These are phyloP conservation scores for Andrena dorsata DNA, from an alignment of 2,888 invertebrate genomes.

Conservation along the genomic window DNA sequence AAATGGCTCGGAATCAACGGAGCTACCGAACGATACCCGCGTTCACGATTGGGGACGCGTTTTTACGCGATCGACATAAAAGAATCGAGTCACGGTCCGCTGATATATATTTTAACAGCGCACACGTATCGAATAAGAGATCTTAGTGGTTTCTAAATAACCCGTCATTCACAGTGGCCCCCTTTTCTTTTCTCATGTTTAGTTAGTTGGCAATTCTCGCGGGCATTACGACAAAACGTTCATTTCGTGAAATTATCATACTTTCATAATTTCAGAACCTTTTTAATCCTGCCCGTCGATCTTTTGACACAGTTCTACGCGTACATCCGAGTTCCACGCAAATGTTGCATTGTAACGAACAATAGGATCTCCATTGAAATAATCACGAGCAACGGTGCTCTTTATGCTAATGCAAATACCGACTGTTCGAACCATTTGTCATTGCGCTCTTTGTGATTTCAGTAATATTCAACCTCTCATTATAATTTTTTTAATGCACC, in stretches of 20 bases:
- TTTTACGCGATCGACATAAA: slow-evolving; percentile 30
- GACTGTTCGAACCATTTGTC: neutral
- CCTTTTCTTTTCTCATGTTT: neutral
- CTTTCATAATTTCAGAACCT: neutral
- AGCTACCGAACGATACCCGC: slow-evolving; percentile 32
- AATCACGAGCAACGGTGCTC: slow-evolving; percentile 6
- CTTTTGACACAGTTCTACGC: neutral
- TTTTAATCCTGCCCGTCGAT: neutral
- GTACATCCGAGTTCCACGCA: neutral
- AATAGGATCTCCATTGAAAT: slow-evolving; percentile 22
- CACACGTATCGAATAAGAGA: slow-evolving; percentile 40
- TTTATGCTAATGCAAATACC: slow-evolving; percentile 19
- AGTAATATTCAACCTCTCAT: neutral
- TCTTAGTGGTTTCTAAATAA: slow-evolving; percentile 19
- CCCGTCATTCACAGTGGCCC: slow-evolving; percentile 1
- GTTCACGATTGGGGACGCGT: slow-evolving; percentile 32
- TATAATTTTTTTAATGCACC: neutral
- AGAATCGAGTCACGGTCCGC: slow-evolving; percentile 38
- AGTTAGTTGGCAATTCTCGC: neutral
- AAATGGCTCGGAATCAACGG: slow-evolving; percentile 36
- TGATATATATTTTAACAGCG: slow-evolving; percentile 20
- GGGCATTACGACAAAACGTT: neutral
- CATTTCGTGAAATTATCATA: neutral
- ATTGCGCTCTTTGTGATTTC: neutral
- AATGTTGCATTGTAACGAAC: slow-evolving; percentile 21